Conservation (phyloP, 30 jellyfish, hydroid and myxozoan genomes). For the Pelagia noctiluca region DNA sequence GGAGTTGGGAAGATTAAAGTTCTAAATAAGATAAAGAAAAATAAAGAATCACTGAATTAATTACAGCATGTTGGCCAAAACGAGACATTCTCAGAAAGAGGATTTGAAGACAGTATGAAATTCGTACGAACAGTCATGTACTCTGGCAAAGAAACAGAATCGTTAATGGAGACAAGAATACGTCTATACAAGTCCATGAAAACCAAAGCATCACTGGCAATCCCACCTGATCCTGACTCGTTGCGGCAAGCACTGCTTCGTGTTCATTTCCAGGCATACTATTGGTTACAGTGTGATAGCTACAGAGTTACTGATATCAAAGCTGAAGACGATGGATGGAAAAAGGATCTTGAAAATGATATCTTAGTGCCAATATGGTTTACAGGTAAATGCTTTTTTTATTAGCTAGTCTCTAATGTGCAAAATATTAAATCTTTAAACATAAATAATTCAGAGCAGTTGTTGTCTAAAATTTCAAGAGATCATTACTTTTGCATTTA, state of each 20-base stretch:
- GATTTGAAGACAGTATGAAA: background rate
- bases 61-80: constrained; percentile 4
- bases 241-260: constrained; percentile 25
- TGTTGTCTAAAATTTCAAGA: no score
- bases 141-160: constrained; percentile 37
- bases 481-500: no score
- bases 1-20: constrained; percentile 13
- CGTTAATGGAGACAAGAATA: background rate
- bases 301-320: background rate
- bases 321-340: background rate
- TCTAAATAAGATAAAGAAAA: constrained; percentile 1
- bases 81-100: background rate
- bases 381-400: constrained; percentile 7
- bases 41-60: background rate
- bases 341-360: background rate
- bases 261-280: constrained; percentile 26
- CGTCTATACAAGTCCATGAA: background rate
- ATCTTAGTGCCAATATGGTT: constrained; percentile 1
- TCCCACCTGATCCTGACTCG: constrained; percentile 40
- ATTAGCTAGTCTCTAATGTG: no score
- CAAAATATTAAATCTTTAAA: no score
- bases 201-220: constrained; percentile 25
- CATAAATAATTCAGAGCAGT: no score
- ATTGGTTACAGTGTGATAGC: background rate
- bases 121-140: constrained; percentile 15